A percentile compares a stretch with the other conserved stretches of the same genome.
phyloP scores from a whole-genome alignment of 2,888 invertebrate genomes.

The Bimastos eiseni region DNA sequence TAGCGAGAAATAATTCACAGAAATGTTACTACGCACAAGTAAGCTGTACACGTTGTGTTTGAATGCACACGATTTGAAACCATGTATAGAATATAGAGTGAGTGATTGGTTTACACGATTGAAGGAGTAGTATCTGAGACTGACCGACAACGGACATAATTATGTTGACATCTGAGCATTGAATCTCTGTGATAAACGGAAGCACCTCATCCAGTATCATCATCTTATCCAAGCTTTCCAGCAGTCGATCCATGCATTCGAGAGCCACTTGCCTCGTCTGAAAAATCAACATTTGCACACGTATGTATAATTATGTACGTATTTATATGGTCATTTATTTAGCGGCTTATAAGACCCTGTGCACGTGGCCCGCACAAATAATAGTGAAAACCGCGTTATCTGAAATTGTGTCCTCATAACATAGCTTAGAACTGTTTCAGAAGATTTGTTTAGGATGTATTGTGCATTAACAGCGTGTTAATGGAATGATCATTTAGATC shows the following conservation, averaged over 20 bases:
- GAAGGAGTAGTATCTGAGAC: constrained; percentile 62
- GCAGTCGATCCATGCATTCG: constrained; percentile 71
- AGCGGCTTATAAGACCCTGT: no score
- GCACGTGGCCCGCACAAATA: not conserved
- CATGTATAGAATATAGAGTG: not conserved
- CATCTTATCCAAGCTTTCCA: constrained; percentile 81
- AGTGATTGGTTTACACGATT: not conserved
- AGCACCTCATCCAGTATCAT: constrained; percentile 88
- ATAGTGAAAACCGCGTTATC: not conserved
- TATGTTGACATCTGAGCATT: constrained; percentile 84
- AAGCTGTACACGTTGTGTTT: no score
- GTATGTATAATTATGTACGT: no score
- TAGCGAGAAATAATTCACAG: no score
- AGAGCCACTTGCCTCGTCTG: constrained; percentile 62
- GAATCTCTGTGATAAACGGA: constrained; percentile 82
- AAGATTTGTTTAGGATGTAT: no score
- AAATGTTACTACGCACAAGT: no score
- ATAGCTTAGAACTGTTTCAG: no score
- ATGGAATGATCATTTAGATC: no score
- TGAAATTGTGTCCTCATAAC: no score
- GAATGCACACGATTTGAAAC: no score
- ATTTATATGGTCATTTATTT: no score
- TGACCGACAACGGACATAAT: constrained; percentile 89
- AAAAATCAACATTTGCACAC: not conserved
- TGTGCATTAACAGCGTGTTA: no score